Percentiles rank a stretch among this genome's conserved stretches.
Evolutionary conservation across 2,113 vertebrate genomes (phyloP).

Genomic region (Ceratotherium simum): DNA sequence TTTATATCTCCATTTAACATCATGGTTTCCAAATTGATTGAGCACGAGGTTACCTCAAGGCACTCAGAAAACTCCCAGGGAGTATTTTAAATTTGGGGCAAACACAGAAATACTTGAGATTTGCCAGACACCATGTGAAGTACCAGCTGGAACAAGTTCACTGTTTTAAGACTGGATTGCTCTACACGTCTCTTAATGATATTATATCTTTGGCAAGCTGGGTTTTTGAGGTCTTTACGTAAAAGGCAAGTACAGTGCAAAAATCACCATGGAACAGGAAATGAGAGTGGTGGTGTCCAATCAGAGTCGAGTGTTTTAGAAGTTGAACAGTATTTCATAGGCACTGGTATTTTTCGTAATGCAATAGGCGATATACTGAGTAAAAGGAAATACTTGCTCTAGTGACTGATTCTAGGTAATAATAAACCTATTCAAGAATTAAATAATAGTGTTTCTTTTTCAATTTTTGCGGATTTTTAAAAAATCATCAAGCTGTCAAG

Average conservation of each 20-base stretch:
- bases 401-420: not conserved
- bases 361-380: not conserved
- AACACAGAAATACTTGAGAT: not conserved
- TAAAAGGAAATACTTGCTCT: not conserved
- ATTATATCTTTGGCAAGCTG: not conserved
- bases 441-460: not conserved
- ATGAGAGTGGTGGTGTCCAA: not conserved
- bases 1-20: not conserved
- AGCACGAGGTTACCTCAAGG: not conserved
- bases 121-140: not conserved
- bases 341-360: not conserved
- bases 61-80: not conserved
- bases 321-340: not conserved
- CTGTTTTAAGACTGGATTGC: not conserved
- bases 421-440: not conserved
- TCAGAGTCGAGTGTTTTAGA: not conserved
- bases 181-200: not conserved
- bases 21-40: not conserved
- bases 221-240: not conserved
- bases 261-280: not conserved
- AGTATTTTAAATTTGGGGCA: not conserved
- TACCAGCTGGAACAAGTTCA: not conserved
- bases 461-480: not conserved
- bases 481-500: not conserved
- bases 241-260: not conserved